Percentiles rank a stretch among this genome's conserved stretches.
Evolutionary conservation across 2,888 invertebrate species (phyloP).

Genomic region (Drosophila neoperkinsi): DNA sequence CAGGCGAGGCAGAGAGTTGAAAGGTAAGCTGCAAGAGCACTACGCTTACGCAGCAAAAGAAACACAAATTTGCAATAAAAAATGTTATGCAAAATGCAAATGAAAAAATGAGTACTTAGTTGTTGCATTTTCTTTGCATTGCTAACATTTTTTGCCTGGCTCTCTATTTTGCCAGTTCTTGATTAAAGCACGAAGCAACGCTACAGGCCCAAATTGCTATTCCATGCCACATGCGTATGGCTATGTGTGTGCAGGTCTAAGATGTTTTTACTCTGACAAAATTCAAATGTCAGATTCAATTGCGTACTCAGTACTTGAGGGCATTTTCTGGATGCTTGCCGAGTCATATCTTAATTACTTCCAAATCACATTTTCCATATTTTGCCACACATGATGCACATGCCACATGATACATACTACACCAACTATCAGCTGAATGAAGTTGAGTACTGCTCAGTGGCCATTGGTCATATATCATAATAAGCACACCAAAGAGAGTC

Average conservation of each 20-base stretch:
- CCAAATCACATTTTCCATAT: slow-evolving; percentile 57
- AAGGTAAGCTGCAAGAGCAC: slow-evolving; percentile 60
- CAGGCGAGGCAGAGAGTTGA: slow-evolving; percentile 33
- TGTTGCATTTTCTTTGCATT: slow-evolving; percentile 26
- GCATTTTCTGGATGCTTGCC: slow-evolving; percentile 27
- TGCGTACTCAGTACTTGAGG: slow-evolving; percentile 25
- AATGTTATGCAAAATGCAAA: slow-evolving; percentile 40
- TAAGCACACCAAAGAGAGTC: slow-evolving; percentile 77
- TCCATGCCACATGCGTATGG: neutral
- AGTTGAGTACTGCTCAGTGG: slow-evolving; percentile 35
- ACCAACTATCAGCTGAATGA: slow-evolving; percentile 4
- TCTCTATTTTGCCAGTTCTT: slow-evolving; percentile 3
- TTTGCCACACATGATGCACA: slow-evolving; percentile 17
- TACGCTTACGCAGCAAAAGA: slow-evolving; percentile 39
- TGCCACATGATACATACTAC: neutral
- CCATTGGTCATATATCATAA: slow-evolving; percentile 71
- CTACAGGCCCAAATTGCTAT: slow-evolving; percentile 17
- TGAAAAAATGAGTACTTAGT: slow-evolving; percentile 17
- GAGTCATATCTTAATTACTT: slow-evolving; percentile 61
- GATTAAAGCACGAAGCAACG: slow-evolving; percentile 13
- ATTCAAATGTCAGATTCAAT: slow-evolving; percentile 29
- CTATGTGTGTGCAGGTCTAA: neutral
- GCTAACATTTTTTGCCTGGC: neutral
- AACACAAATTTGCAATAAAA: slow-evolving; percentile 78
- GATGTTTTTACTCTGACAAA: slow-evolving; percentile 2